A percentile compares a stretch with the other conserved stretches of the same genome.
Evolutionary conservation across 1,140 invertebrate genomes (phyloP).

Genomic region (Saccostrea echinata): DNA sequence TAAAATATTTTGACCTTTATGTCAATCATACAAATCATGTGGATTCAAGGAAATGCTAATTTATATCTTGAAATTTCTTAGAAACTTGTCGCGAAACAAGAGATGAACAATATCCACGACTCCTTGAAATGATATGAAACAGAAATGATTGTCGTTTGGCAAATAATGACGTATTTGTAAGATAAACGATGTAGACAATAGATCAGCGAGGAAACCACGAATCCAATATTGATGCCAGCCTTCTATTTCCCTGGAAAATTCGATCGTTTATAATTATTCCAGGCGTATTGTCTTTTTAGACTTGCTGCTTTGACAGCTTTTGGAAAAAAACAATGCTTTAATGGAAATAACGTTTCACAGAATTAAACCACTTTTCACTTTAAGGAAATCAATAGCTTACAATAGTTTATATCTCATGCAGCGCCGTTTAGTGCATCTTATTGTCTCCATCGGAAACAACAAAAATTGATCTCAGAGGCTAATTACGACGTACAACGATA

Average conservation of each 20-base stretch:
- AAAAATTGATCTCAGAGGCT: constrained; percentile 16
- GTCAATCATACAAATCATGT: neutral
- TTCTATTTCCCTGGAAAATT: constrained; percentile 1
- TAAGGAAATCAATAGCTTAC: neutral
- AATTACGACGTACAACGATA: neutral
- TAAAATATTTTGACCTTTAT: neutral
- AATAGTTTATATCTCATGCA: neutral
- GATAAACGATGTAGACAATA: neutral
- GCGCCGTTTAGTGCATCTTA: constrained; percentile 13
- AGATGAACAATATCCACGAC: neutral
- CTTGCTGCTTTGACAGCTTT: neutral
- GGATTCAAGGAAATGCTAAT: neutral
- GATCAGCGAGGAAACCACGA: neutral
- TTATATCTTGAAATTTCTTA: neutral
- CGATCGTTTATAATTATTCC: neutral
- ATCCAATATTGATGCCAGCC: neutral
- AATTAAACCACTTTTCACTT: constrained; percentile 19
- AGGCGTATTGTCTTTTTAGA: neutral
- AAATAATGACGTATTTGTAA: constrained; percentile 27
- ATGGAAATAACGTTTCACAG: constrained; percentile 19
- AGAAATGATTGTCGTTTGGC: neutral
- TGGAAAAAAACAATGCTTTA: neutral
- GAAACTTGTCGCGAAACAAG: neutral
- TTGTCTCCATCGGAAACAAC: neutral
- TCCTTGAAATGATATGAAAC: neutral